Evolutionary conservation across 2,113 vertebrate genomes (phyloP).

Genomic region (Perca fluviatilis): DNA sequence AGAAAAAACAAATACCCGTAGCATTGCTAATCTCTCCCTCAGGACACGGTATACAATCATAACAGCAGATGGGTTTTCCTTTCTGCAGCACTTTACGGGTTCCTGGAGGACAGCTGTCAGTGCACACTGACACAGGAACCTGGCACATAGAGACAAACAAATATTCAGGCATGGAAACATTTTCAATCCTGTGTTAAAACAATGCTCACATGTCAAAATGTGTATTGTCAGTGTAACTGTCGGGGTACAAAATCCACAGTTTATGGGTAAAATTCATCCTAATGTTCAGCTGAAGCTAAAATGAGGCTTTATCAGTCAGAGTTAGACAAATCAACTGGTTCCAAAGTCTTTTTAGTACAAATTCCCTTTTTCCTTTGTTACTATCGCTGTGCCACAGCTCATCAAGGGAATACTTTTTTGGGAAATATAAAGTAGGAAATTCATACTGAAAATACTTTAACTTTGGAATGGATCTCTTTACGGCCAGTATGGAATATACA

Average conservation of each 20-base stretch:
- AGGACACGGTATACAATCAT: constrained; percentile 76
- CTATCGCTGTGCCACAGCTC: too few relatives aligned
- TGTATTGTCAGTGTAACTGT: neutral
- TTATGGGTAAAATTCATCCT: too few relatives aligned
- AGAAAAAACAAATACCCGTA: constrained; percentile 67
- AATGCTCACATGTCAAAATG: neutral
- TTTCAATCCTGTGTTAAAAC: neutral
- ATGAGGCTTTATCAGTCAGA: neutral
- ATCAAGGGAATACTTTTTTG: too few relatives aligned
- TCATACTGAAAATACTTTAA: too few relatives aligned
- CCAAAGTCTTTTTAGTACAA: too few relatives aligned
- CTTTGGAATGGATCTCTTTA: neutral
- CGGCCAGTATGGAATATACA: too few relatives aligned
- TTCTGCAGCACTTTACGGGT: constrained; percentile 76
- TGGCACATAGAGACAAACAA: neutral
- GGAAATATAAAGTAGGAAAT: too few relatives aligned
- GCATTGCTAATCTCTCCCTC: constrained; percentile 83
- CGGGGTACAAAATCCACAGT: neutral
- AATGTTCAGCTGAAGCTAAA: neutral
- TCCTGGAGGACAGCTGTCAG: constrained; percentile 73
- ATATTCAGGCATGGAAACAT: neutral
- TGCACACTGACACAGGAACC: constrained; percentile 73
- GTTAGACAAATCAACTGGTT: too few relatives aligned
- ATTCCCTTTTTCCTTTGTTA: too few relatives aligned
- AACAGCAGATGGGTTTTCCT: constrained; percentile 79